A percentile compares a stretch with the other conserved stretches of the same genome.
Evolutionary conservation across 2,888 invertebrate genomes (phyloP).

Genomic region (Taenaris catops): DNA sequence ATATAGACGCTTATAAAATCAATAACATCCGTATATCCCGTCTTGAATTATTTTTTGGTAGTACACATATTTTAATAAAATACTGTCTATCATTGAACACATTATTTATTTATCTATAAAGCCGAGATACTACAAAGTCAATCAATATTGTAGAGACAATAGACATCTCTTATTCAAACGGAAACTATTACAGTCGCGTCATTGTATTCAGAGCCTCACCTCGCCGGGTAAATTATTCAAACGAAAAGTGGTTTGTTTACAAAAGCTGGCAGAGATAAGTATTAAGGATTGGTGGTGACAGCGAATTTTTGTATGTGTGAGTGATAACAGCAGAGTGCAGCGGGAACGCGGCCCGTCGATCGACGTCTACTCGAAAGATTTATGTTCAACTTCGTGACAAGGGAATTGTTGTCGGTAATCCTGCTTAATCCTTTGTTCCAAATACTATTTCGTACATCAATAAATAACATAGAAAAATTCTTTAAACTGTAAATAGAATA

Average conservation of each 20-base stretch:
- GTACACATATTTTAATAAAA: background rate
- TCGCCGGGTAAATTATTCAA: conserved; percentile 68
- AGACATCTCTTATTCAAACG: conserved; percentile 72
- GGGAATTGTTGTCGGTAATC: conserved; percentile 54
- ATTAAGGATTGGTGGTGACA: conserved; percentile 53
- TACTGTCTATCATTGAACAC: conserved; percentile 5
- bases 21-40: conserved; percentile 5
- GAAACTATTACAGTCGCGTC: conserved; percentile 72
- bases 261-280: conserved; percentile 56
- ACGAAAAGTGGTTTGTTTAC: conserved; percentile 73
- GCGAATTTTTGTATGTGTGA: conserved; percentile 40
- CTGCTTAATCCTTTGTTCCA: conserved; percentile 67
- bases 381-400: conserved; percentile 66
- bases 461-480: conserved; percentile 38
- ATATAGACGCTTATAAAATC: conserved; percentile 17
- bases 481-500: conserved; percentile 25
- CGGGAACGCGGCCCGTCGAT: conserved; percentile 42
- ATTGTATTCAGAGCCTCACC: conserved; percentile 72
- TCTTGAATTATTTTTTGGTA: background rate
- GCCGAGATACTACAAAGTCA: conserved; percentile 48
- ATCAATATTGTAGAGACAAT: conserved; percentile 76
- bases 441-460: conserved; percentile 54
- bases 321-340: conserved; percentile 40
- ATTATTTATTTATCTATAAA: conserved; percentile 37
- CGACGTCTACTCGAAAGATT: conserved; percentile 64